Conservation (phyloP, 2,113 vertebrate species). For the Corythornis madagascariensis region DNA sequence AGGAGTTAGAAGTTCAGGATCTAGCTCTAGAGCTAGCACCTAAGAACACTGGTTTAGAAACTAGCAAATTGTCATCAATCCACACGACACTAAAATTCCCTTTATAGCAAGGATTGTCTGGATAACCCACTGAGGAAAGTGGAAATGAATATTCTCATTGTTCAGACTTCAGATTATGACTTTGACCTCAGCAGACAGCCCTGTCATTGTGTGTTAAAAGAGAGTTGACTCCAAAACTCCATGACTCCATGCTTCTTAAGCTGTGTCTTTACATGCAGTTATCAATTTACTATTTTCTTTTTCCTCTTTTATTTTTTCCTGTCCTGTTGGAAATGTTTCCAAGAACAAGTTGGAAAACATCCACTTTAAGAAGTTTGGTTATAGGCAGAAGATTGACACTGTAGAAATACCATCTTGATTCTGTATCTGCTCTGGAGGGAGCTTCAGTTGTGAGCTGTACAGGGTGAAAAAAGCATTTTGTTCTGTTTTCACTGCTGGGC, state of each 20-base stretch:
- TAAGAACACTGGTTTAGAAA: neutral
- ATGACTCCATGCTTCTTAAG: neutral
- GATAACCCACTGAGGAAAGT: neutral
- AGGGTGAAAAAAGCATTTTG: neutral
- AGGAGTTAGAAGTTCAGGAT: neutral
- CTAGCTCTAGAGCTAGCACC: neutral
- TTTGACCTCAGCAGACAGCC: neutral
- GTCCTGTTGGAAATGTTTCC: neutral
- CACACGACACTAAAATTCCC: neutral
- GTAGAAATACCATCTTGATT: neutral
- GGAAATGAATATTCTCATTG: neutral
- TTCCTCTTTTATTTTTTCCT: neutral
- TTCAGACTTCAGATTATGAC: neutral
- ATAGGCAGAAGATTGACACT: neutral
- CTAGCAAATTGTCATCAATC: neutral
- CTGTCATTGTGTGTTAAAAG: neutral
- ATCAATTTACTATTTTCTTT: fast-evolving
- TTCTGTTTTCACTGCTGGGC: neutral
- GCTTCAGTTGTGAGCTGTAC: neutral
- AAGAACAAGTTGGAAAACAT: neutral
- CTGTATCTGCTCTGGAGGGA: neutral
- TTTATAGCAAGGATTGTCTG: neutral
- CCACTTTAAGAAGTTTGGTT: neutral
- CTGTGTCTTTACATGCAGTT: neutral
- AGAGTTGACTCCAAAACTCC: neutral